phyloP scores from a whole-genome alignment of 2,113 vertebrate genomes.

The Eclectus roratus region DNA sequence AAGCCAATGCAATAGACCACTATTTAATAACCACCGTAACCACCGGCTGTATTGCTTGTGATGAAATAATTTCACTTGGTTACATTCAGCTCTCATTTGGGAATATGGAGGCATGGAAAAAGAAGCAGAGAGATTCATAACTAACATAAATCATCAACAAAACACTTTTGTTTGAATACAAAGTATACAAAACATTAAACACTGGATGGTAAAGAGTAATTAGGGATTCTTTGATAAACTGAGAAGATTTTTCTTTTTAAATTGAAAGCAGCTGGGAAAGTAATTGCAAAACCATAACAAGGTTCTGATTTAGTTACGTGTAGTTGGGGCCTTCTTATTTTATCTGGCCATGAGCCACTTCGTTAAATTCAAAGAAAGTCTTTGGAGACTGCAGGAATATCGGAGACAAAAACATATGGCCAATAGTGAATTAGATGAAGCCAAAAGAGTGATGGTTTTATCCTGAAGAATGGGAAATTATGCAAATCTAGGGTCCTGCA shows the following conservation, averaged over 20 bases:
- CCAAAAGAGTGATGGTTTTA: neutral
- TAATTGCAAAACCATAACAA: neutral
- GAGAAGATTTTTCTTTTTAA: neutral
- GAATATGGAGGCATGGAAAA: neutral
- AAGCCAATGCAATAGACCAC: neutral
- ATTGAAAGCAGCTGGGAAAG: neutral
- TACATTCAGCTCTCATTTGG: neutral
- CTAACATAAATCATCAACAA: neutral
- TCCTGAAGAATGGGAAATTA: neutral
- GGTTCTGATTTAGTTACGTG: neutral
- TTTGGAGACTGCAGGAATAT: neutral
- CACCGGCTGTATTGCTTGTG: neutral
- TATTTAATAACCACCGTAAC: neutral
- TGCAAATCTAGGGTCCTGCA: neutral
- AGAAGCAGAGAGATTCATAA: neutral
- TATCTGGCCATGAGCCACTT: neutral
- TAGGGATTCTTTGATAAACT: neutral
- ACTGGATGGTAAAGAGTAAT: neutral
- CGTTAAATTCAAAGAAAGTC: neutral
- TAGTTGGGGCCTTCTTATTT: neutral
- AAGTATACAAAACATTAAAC: neutral
- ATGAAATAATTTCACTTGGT: neutral
- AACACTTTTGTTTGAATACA: neutral
- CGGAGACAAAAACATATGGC: neutral
- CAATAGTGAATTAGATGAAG: neutral